These are phyloP conservation scores for Brachyrhaphis roseni DNA, from an alignment of 2,797 vertebrate genomes.

Conservation along the genomic window DNA sequence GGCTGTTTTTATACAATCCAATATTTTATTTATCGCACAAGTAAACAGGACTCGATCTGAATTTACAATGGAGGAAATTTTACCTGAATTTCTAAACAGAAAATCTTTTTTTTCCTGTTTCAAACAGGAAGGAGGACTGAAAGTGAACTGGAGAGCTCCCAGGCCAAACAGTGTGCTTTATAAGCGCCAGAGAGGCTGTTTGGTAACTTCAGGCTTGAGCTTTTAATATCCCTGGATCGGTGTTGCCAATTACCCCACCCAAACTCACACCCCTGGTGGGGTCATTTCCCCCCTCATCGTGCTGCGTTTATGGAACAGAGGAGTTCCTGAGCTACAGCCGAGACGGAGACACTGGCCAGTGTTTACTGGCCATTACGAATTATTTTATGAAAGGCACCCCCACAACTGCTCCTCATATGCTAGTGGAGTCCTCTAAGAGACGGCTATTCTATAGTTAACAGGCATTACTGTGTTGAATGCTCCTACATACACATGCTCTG, in stretches of 20 bases:
- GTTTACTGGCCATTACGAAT: slow-evolving; percentile 63
- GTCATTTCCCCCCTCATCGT: slow-evolving; percentile 52
- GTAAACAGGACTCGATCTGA: slow-evolving; percentile 33
- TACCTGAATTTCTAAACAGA: slow-evolving; percentile 36
- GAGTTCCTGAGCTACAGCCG: slow-evolving; percentile 64
- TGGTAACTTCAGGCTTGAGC: slow-evolving; percentile 45
- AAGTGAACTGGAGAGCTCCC: slow-evolving; percentile 42
- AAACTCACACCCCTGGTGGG: slow-evolving; percentile 24
- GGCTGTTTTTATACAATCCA: slow-evolving; percentile 28
- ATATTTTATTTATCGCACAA: slow-evolving; percentile 27
- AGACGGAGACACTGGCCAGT: slow-evolving; percentile 43
- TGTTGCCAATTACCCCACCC: slow-evolving; percentile 53
- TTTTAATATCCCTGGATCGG: slow-evolving; percentile 69
- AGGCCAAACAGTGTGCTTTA: slow-evolving; percentile 43
- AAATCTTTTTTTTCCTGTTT: slow-evolving; percentile 36
- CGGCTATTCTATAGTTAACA: slow-evolving; percentile 52
- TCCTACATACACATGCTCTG: slow-evolving; percentile 24
- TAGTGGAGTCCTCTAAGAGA: slow-evolving; percentile 37
- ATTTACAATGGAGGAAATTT: slow-evolving; percentile 28
- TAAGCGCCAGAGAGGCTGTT: slow-evolving; percentile 42
- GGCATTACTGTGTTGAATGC: slow-evolving; percentile 54
- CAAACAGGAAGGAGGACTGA: slow-evolving; percentile 17
- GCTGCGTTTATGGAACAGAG: slow-evolving; percentile 74
- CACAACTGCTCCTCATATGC: slow-evolving; percentile 68
- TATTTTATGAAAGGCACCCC: slow-evolving; percentile 56